A percentile compares a stretch with the other conserved stretches of the same genome.
phyloP scores from a whole-genome alignment of 2,888 invertebrate genomes.

The Netelia virgata region DNA sequence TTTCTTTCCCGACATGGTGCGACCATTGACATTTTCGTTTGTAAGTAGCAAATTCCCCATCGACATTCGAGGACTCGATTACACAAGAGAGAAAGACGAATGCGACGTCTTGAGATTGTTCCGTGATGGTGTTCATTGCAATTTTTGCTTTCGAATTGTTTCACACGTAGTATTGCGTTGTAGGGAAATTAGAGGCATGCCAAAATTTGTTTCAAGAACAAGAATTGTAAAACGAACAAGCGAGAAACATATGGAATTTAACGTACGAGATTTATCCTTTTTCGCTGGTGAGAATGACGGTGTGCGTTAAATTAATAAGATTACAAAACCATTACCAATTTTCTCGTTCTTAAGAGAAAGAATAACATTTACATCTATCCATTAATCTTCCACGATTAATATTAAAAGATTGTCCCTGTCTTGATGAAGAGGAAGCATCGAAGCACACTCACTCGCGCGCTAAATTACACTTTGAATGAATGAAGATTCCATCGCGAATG shows the following conservation, averaged over 20 bases:
- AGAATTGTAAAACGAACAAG: neutral
- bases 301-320: neutral
- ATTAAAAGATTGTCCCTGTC: neutral
- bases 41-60: neutral
- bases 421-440: neutral
- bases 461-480: constrained; percentile 36
- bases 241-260: no score
- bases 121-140: neutral
- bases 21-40: constrained; percentile 35
- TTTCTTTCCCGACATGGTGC: constrained; percentile 6
- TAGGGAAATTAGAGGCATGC: neutral
- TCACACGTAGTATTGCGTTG: neutral
- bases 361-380: neutral
- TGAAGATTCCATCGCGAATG: constrained; percentile 34
- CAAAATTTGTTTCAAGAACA: neutral
- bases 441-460: constrained; percentile 5
- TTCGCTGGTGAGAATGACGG: neutral
- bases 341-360: neutral
- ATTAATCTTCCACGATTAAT: constrained; percentile 4
- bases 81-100: constrained; percentile 2
- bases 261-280: neutral
- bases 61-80: neutral
- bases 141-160: neutral
- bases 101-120: neutral
- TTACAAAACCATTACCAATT: neutral